These are phyloP conservation scores for Stenichneumon culpator DNA, from an alignment of 2,888 invertebrate genomes.

Conservation along the genomic window DNA sequence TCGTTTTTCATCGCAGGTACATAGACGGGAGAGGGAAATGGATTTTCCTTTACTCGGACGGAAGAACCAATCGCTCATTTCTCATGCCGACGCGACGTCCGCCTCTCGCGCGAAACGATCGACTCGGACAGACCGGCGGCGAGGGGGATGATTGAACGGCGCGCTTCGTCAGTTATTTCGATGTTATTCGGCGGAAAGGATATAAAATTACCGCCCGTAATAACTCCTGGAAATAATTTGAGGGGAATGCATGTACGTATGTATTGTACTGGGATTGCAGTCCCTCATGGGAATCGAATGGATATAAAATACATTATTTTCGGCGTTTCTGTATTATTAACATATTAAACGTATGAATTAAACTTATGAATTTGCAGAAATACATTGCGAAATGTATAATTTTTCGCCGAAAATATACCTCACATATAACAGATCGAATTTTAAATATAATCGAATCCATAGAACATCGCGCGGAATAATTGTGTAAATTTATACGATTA, in stretches of 20 bases:
- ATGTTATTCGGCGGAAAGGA: constrained; percentile 10
- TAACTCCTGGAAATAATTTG: background rate
- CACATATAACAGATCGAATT: background rate
- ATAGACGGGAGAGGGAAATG: constrained; percentile 25
- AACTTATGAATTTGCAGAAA: background rate
- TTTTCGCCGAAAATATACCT: background rate
- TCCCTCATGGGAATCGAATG: too few species aligned
- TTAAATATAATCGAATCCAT: background rate
- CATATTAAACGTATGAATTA: background rate
- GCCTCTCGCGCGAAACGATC: constrained; percentile 32
- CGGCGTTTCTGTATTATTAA: background rate
- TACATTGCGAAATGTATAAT: background rate
- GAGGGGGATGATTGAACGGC: constrained; percentile 41
- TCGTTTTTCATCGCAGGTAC: constrained; percentile 41
- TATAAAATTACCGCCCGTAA: background rate
- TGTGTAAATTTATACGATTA: too few species aligned
- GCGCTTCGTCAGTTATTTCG: constrained; percentile 23
- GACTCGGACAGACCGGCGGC: background rate
- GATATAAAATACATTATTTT: too few species aligned
- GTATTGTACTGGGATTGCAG: too few species aligned
- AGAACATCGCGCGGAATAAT: too few species aligned
- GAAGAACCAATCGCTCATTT: constrained; percentile 68
- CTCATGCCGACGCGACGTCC: constrained; percentile 33
- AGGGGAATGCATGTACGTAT: background rate
- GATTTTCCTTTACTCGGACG: constrained; percentile 53